Evolutionary conservation across 2,888 invertebrate species (phyloP), one percentile per base, ranked within the genome.

Genomic region (Sericinus montela): DNA sequence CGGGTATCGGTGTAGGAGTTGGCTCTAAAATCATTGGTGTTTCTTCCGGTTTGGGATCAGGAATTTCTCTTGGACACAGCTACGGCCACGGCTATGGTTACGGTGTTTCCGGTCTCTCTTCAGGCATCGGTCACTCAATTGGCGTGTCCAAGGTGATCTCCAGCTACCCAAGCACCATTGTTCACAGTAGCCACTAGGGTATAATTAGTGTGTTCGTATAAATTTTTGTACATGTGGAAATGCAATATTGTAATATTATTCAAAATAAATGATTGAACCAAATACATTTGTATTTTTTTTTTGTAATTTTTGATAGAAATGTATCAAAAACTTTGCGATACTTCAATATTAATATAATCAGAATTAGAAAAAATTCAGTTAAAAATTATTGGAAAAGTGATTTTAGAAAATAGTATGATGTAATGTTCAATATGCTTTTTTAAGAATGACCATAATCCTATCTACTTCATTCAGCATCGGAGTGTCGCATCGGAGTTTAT

Each of bases 161-260:
- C 29, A 51, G 55, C 23, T 47, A 50, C 42, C 45, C 51, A 29
- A 53, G 52, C 44, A 28, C 14, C 46, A 38, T 36, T 43, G 38
- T 14, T 46, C 51, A 51, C 44, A 48, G 45, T 43, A 51, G 48
- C 32, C 52, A 55, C 39, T 55, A 55, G 43, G 41, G 35, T 36
- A 35, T 48, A 45, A 48, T 45, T 41, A 37, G 50, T 41, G 30
- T 45, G 30, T 45, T 50, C 34, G 47, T 43, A 52, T 52, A 53
- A 57, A 50, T 40, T 44, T 43, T 47, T 52, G 55, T 62, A 57
- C 57, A 58, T 57, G 55, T 60, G 55, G 41, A 55, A 56, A 45
- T 60, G 54, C 53, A 60, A 60, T 54, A 51, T 35, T 46, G 43
- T 51, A 46, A 46, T 51, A 46, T 51, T 48, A 45, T 46, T 51